Percentiles rank a stretch among this genome's conserved stretches.
Evolutionary conservation across 2,888 invertebrate genomes (phyloP).

Genomic region (Auanema freiburgensis): DNA sequence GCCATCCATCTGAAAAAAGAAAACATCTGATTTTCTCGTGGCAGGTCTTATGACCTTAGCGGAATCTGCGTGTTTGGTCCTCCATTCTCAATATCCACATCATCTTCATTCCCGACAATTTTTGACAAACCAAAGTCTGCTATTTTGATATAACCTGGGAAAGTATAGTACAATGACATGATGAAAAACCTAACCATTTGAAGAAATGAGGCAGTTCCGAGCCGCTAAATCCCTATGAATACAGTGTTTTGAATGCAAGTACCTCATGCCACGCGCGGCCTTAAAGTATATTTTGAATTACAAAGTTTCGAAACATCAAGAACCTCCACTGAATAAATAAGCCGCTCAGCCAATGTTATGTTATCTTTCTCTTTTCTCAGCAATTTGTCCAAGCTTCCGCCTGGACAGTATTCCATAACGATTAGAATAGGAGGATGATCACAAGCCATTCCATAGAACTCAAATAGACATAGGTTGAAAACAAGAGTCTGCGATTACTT

Average conservation of each 20-base stretch:
- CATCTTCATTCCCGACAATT: slow-evolving; percentile 13
- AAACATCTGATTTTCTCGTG: not conserved
- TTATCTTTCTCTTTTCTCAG: slow-evolving; percentile 20
- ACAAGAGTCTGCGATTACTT: slow-evolving; percentile 18
- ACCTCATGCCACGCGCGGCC: slow-evolving; percentile 79
- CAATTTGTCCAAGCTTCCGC: slow-evolving; percentile 39
- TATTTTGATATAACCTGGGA: slow-evolving; percentile 28
- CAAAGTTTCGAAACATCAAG: slow-evolving; percentile 1
- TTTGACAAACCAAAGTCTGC: slow-evolving; percentile 43
- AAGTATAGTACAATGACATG: not conserved
- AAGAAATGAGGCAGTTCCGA: slow-evolving; percentile 75
- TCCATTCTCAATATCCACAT: slow-evolving; percentile 11
- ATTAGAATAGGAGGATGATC: slow-evolving; percentile 97
- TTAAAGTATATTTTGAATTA: slow-evolving; percentile 9
- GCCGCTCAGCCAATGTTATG: slow-evolving; percentile 22
- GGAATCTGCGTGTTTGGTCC: slow-evolving; percentile 20
- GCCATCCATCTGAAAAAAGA: slow-evolving; percentile 50
- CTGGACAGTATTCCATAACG: slow-evolving; percentile 88
- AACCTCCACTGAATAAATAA: slow-evolving; percentile 30
- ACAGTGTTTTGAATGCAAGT: slow-evolving; percentile 79
- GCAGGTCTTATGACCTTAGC: slow-evolving; percentile 1
- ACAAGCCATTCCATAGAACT: slow-evolving; percentile 93
- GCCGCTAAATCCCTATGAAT: slow-evolving; percentile 84
- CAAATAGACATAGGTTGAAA: slow-evolving; percentile 11
- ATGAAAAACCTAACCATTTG: slow-evolving; percentile 9